Conservation (phyloP, 2,888 invertebrate species). For the Micropterix aruncella region DNA sequence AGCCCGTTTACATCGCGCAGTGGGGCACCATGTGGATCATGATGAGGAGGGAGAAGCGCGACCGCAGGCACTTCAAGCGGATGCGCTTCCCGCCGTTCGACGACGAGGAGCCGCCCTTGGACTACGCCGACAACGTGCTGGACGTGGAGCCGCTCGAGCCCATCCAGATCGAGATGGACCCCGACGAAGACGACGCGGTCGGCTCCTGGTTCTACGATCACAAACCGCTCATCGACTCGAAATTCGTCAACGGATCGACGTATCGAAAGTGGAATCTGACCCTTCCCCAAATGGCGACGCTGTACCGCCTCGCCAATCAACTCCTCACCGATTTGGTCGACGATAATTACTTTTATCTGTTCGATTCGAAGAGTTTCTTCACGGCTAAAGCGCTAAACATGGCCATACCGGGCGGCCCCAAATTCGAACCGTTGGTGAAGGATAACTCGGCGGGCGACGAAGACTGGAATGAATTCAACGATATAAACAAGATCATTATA, state of each 20-base stretch:
- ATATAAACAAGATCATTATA: constrained; percentile 99
- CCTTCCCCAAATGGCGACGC: constrained; percentile 92
- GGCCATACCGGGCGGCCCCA: constrained; percentile 99
- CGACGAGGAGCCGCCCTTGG: constrained; percentile 98
- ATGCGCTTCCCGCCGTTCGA: constrained; percentile 99
- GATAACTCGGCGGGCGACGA: constrained; percentile 97
- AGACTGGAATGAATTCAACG: constrained; percentile 99
- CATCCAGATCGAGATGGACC: constrained; percentile 94
- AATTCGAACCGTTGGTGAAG: constrained; percentile 98
- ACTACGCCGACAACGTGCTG: constrained; percentile 97
- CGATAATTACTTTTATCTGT: constrained; percentile 97
- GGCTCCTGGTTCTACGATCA: constrained; percentile 98
- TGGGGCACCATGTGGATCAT: constrained; percentile 99
- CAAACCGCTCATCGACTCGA: constrained; percentile 86
- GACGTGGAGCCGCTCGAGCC: constrained; percentile 99
- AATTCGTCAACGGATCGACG: constrained; percentile 91
- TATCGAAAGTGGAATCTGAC: constrained; percentile 94
- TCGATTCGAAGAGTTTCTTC: constrained; percentile 98
- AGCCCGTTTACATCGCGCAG: constrained; percentile 97
- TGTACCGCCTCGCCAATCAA: constrained; percentile 96
- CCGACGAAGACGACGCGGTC: constrained; percentile 84
- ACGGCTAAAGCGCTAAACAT: constrained; percentile 99
- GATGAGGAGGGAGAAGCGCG: constrained; percentile 98
- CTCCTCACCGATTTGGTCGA: constrained; percentile 95
- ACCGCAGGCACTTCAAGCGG: constrained; percentile 95